Evolutionary conservation across 2,113 vertebrate genomes (phyloP).

Genomic region (Lophotis ruficrista): DNA sequence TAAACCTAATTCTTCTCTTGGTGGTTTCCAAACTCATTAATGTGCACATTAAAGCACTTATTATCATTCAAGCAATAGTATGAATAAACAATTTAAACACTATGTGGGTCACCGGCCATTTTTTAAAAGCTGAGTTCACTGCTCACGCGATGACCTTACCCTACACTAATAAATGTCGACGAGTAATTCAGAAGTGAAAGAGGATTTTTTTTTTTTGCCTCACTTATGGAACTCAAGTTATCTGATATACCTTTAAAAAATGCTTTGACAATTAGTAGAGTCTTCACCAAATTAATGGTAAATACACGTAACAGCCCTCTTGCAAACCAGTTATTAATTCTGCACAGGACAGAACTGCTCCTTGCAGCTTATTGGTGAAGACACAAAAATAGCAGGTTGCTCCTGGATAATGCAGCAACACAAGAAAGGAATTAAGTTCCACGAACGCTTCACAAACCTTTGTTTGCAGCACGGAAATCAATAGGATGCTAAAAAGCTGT

Average conservation of each 20-base stretch:
- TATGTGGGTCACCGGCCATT: background rate
- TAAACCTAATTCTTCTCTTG: background rate
- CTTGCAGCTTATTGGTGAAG: background rate
- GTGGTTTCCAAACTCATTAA: background rate
- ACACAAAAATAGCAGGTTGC: background rate
- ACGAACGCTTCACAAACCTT: background rate
- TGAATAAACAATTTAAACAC: background rate
- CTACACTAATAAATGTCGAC: background rate
- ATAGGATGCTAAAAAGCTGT: background rate
- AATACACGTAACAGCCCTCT: fast-evolving
- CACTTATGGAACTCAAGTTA: background rate
- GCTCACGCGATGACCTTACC: no score
- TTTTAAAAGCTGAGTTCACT: background rate
- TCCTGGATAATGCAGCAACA: background rate
- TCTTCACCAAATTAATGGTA: background rate
- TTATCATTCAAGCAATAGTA: background rate
- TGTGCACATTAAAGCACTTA: background rate
- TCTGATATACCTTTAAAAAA: background rate
- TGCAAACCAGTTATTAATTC: background rate
- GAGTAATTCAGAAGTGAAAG: background rate
- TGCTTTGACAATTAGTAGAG: background rate
- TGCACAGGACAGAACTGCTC: background rate
- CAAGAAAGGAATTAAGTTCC: background rate
- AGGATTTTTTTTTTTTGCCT: background rate
- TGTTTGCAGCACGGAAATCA: background rate